Conservation (phyloP, 2,797 vertebrate genomes). For the Etheostoma perlongum region DNA sequence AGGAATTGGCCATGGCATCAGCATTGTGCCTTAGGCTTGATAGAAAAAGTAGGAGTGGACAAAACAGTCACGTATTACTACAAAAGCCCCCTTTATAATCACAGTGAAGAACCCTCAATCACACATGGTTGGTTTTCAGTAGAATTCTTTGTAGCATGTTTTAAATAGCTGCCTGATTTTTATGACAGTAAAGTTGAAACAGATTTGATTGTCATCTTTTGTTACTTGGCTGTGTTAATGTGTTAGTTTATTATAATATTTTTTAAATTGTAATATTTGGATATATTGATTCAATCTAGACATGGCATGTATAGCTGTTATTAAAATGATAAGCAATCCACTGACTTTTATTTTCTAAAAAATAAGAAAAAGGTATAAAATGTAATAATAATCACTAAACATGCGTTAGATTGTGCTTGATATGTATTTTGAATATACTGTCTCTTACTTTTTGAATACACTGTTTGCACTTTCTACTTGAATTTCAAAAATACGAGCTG, state of each 20-base stretch:
- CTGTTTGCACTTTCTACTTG: not conserved
- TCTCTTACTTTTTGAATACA: not conserved
- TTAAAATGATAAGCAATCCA: not conserved
- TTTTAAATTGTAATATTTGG: not conserved
- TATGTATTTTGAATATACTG: not conserved
- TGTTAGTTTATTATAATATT: not conserved
- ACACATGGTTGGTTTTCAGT: not conserved
- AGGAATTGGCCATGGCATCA: constrained; percentile 32
- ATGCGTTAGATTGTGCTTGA: not conserved
- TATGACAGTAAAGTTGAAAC: not conserved
- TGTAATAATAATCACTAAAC: not conserved
- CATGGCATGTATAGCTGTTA: too few relatives aligned
- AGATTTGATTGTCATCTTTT: not conserved
- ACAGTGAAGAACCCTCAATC: not conserved
- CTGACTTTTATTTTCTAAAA: not conserved
- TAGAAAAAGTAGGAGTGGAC: constrained; percentile 20
- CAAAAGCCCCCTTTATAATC: constrained; percentile 3
- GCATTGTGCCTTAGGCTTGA: constrained; percentile 31
- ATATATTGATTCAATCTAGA: not conserved
- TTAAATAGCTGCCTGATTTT: not conserved
- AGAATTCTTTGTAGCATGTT: not conserved
- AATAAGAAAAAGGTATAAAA: too few relatives aligned
- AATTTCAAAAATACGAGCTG: not conserved
- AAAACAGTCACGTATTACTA: constrained; percentile 31
- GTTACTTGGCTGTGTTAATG: not conserved